phyloP scores from a whole-genome alignment of 2,888 invertebrate species.

The Phyllotreta striolata region DNA sequence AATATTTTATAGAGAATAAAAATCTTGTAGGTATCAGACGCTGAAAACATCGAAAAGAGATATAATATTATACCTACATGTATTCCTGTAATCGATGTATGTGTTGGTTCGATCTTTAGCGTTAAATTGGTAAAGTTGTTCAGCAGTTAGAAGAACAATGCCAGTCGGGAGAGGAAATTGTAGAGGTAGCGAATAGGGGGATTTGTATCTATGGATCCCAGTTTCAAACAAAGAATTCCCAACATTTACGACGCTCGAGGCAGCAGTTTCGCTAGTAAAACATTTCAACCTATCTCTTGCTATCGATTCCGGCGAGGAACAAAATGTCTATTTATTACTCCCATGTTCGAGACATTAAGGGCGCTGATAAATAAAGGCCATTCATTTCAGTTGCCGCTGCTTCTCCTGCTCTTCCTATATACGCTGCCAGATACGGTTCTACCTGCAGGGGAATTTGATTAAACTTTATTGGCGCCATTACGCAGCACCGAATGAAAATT shows the following conservation, averaged over 20 bases:
- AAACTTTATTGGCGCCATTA: conserved; percentile 34
- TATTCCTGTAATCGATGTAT: conserved; percentile 15
- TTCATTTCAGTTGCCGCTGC: conserved; percentile 34
- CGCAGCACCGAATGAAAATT: conserved; percentile 30
- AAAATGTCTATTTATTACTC: conserved; percentile 48
- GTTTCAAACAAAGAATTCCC: conserved; percentile 57
- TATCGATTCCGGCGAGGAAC: conserved; percentile 53
- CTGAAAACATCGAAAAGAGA: too few relatives aligned
- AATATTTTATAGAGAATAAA: too few relatives aligned
- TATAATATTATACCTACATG: conserved; percentile 3
- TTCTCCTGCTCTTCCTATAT: conserved; percentile 1
- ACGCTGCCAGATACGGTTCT: conserved; percentile 9
- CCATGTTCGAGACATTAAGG: conserved; percentile 41
- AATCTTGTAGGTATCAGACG: too few relatives aligned
- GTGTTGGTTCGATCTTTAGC: conserved; percentile 24
- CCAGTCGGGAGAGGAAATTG: conserved; percentile 47
- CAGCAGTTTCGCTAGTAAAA: conserved; percentile 56
- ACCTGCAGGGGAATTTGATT: conserved; percentile 36
- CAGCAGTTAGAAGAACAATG: conserved; percentile 29
- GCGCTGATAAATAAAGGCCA: conserved; percentile 39
- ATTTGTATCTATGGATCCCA: conserved; percentile 55
- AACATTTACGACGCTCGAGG: conserved; percentile 59
- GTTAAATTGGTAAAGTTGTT: conserved; percentile 33
- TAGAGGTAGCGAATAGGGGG: conserved; percentile 55
- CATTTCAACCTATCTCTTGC: conserved; percentile 57